phyloP scores from a whole-genome alignment of 2,888 invertebrate genomes.

The Arctia plantaginis region DNA sequence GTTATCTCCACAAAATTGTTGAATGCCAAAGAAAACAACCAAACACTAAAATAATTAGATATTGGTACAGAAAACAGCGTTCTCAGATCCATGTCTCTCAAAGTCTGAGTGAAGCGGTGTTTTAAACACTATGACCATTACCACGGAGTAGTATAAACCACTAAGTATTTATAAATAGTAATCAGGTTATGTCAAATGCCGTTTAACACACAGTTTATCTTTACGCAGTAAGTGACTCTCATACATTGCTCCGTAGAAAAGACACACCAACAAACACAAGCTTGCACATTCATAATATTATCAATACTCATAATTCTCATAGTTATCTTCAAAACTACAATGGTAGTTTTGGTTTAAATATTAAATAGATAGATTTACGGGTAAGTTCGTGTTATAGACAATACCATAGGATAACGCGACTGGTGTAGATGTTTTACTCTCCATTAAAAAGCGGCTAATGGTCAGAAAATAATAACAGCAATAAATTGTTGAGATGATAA shows the following conservation, averaged over 20 bases:
- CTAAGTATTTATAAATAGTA: background rate
- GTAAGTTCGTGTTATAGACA: conserved; percentile 28
- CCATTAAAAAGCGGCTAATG: conserved; percentile 52
- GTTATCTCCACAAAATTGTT: background rate
- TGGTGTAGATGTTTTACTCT: conserved; percentile 46
- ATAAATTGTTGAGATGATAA: conserved; percentile 57
- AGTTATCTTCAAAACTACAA: background rate
- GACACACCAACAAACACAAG: background rate
- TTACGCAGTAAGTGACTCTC: background rate
- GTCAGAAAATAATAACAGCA: conserved; percentile 51
- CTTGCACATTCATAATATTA: background rate
- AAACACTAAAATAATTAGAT: background rate
- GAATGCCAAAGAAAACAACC: background rate
- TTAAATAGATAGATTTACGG: conserved; percentile 25
- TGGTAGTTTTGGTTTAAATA: conserved; percentile 27
- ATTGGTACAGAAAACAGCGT: background rate
- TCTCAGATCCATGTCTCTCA: background rate
- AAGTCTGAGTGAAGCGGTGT: background rate
- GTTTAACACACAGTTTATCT: too few species aligned
- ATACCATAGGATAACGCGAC: conserved; percentile 44
- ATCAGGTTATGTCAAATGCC: too few species aligned
- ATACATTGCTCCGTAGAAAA: background rate
- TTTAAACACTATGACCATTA: background rate
- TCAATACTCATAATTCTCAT: background rate
- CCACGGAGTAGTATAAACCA: background rate